Evolutionary conservation across 2,113 vertebrate species (phyloP).

Genomic region (Engraulis encrasicolus): DNA sequence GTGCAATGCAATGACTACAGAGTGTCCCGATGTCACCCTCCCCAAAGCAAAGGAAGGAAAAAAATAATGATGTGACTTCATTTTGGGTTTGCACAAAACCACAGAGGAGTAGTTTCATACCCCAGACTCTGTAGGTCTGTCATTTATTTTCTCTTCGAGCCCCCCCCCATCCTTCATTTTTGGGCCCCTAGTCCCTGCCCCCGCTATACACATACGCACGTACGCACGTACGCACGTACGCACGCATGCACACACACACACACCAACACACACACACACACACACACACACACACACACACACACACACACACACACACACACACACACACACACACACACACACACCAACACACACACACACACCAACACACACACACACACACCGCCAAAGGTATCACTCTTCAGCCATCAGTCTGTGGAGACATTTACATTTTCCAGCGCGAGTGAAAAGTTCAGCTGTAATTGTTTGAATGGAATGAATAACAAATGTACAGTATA

Average conservation of each 20-base stretch:
- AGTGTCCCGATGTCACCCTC: not conserved
- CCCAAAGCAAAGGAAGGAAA: no score
- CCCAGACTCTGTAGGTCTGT: not conserved
- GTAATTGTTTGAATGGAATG: slow-evolving; percentile 31
- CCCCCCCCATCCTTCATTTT: not conserved
- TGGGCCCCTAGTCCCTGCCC: no score
- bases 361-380: no score
- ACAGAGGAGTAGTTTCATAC: not conserved
- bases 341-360: no score
- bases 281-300: no score
- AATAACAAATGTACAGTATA: slow-evolving; percentile 42
- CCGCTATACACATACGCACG: no score
- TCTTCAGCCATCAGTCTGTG: not conserved
- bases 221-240: no score
- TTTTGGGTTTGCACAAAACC: not conserved
- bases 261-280: no score
- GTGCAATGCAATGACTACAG: not conserved
- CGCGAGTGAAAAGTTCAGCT: not conserved
- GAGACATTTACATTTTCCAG: not conserved
- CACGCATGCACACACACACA: no score
- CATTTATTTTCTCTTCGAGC: not conserved
- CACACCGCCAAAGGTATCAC: not conserved
- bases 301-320: no score
- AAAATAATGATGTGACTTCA: not conserved
- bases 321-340: no score